Evolutionary conservation across 35 echinoderm and acorn worm species (phyloP).

Genomic region (Ophioderma brevispina): DNA sequence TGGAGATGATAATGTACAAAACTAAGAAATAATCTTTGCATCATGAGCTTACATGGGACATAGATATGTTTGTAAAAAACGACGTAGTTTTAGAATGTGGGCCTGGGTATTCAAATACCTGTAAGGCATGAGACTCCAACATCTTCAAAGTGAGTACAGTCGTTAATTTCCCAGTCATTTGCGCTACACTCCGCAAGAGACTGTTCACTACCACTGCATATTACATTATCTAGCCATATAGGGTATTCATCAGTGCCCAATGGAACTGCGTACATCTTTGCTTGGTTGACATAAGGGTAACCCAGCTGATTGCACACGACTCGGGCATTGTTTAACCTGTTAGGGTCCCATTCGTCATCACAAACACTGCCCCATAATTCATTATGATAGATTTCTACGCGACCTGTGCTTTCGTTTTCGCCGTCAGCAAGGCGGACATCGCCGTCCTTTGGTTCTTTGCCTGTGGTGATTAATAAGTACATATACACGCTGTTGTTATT

Average conservation of each 20-base stretch:
- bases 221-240: conserved; percentile 3
- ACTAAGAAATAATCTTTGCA: too few relatives aligned
- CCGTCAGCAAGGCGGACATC: neutral
- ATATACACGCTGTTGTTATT: too few relatives aligned
- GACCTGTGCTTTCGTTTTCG: neutral
- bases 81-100: too few relatives aligned
- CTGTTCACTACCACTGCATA: neutral
- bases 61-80: too few relatives aligned
- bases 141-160: neutral
- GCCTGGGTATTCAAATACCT: too few relatives aligned
- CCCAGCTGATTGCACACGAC: neutral
- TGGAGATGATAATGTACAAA: too few relatives aligned
- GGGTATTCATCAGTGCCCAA: neutral
- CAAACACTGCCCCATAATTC: conserved; percentile 9
- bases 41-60: too few relatives aligned
- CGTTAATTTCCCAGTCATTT: neutral
- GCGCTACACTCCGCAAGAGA: neutral
- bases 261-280: neutral
- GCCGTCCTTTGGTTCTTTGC: neutral
- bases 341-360: neutral
- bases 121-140: neutral
- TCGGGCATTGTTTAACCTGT: neutral
- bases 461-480: too few relatives aligned
- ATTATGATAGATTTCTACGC: neutral
- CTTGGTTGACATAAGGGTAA: neutral